Evolutionary conservation across 2,113 vertebrate genomes (phyloP).

Genomic region (Ptilorrhoa leucosticta): DNA sequence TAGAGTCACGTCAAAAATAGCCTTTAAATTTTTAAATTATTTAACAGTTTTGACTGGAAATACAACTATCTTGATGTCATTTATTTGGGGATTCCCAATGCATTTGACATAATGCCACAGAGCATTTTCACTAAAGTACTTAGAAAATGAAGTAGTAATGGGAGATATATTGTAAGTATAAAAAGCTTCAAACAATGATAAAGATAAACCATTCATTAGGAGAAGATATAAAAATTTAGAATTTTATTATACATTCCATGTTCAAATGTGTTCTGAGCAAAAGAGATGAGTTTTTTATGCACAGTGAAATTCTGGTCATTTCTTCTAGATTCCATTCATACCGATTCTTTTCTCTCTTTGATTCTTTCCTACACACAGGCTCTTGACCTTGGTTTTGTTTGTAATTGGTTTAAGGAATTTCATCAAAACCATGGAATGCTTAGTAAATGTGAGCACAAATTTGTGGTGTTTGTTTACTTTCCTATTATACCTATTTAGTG

Average conservation of each 20-base stretch:
- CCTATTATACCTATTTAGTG: neutral
- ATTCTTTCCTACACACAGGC: neutral
- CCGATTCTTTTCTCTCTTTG: neutral
- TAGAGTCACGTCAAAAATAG: neutral
- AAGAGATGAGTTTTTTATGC: neutral
- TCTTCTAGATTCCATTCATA: neutral
- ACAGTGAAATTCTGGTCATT: neutral
- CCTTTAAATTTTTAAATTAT: neutral
- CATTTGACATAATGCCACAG: neutral
- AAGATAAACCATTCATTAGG: neutral
- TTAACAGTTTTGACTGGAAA: neutral
- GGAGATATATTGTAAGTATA: too few species aligned
- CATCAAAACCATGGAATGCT: neutral
- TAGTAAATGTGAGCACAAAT: neutral
- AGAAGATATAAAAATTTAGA: neutral
- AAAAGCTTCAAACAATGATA: neutral
- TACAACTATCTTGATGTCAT: neutral
- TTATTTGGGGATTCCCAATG: neutral
- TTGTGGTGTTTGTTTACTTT: neutral
- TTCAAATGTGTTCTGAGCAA: neutral
- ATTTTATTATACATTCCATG: accelerated
- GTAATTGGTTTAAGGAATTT: neutral
- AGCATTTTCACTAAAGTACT: neutral
- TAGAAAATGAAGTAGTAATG: neutral
- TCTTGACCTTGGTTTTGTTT: neutral